phyloP scores from a whole-genome alignment of 2,797 vertebrate species.

The Eupleurogrammus muticus region DNA sequence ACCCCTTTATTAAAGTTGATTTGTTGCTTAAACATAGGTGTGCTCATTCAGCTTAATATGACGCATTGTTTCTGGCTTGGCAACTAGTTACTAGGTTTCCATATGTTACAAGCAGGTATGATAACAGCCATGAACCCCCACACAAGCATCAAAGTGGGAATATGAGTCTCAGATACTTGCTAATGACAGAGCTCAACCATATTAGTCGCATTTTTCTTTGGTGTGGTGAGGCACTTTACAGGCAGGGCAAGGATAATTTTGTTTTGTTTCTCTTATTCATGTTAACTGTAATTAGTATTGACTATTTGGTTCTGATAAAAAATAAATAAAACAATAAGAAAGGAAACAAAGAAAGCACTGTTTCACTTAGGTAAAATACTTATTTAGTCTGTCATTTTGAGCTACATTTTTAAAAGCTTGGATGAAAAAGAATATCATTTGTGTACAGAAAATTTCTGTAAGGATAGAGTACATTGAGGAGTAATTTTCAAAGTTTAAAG shows the following conservation, averaged over 20 bases:
- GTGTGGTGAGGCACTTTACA: constrained; percentile 12
- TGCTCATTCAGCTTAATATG: constrained; percentile 11
- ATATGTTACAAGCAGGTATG: constrained; percentile 19
- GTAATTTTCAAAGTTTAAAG: constrained; percentile 53
- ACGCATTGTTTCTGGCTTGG: constrained; percentile 10
- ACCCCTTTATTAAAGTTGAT: constrained; percentile 2
- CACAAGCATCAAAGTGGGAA: constrained; percentile 6
- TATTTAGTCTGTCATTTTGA: constrained; percentile 50
- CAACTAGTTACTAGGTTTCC: constrained; percentile 16
- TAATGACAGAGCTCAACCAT: constrained; percentile 6
- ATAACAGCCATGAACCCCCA: constrained; percentile 18
- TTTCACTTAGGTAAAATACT: constrained; percentile 17
- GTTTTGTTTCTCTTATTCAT: constrained; percentile 35
- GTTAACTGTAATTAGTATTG: constrained; percentile 18
- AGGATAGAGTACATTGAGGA: constrained; percentile 40
- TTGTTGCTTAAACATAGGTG: not conserved
- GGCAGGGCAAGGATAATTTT: constrained; percentile 12
- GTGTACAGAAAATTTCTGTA: constrained; percentile 38
- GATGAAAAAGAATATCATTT: constrained; percentile 28
- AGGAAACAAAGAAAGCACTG: constrained; percentile 37
- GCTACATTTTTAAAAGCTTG: constrained; percentile 62
- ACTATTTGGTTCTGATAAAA: constrained; percentile 8
- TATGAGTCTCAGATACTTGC: constrained; percentile 7
- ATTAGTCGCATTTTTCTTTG: constrained; percentile 19
- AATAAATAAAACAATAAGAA: constrained; percentile 30